Evolutionary conservation across 1,140 invertebrate species (phyloP), one percentile per base, ranked within the genome.

Genomic region (Zaprionus tsacasi): DNA sequence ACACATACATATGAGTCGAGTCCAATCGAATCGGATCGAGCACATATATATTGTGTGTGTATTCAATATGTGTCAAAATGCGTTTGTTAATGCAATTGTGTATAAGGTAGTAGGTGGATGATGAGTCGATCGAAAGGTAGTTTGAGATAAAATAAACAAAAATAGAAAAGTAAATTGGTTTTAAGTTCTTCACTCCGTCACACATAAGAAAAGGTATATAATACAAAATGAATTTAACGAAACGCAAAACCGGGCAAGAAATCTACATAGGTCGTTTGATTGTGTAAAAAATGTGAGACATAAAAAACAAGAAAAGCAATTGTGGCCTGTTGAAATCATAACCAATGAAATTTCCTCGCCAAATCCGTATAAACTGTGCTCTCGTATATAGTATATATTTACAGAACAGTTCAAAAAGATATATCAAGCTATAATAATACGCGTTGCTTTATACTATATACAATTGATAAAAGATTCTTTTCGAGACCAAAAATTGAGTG

Each of bases 51-150:
- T 35, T 35, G 35, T 65, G 48, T 74, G 73, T 64, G 59, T 78
- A 54, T 77, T 45, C 40, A 45, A 59, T 67, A 56, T 33, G 30
- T 57, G 61, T 74, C 21, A 27, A 50, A 36, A 58, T 64, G 36
- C 45, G 55, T 54, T 61, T 27, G 21, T 67, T 36, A 70, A 70
- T 70, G 73, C 68, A 76, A 60, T 67, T 65, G 73, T 83, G 59
- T 77, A 75, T 80, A 74, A 76, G 81, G 80, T 82, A 78, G 81
- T 82, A 87, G 83, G 78, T 85, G 85, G 86, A 83, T 82, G 85
- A 89, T 87, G 82, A 89, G 76, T 81, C 85, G 81, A 89, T 89
- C 85, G 81, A 86, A 81, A 89, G 79, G 69, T 78, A 71, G 76
- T 79, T 67, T 88, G 65, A 76, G 80, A 83, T 81, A 81, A 82